A percentile compares a stretch with the other conserved stretches of the same genome.
Evolutionary conservation across 2,888 invertebrate species (phyloP).

Genomic region (Melanotus villosus): DNA sequence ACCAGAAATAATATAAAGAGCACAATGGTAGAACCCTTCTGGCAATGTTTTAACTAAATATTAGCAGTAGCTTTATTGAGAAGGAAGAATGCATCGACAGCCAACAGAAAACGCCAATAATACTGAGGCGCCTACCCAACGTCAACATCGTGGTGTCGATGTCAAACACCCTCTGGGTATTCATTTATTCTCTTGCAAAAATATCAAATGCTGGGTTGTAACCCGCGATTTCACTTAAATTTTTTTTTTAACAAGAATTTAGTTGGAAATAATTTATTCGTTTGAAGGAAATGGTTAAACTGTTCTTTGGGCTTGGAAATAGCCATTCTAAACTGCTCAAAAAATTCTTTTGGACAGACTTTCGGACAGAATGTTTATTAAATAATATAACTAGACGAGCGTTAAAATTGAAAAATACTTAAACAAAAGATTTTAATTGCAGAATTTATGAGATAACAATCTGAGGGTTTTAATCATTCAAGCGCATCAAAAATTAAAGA

Average conservation of each 20-base stretch:
- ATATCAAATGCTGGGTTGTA: constrained; percentile 1
- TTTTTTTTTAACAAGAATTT: background rate
- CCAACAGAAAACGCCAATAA: constrained; percentile 62
- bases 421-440: no score
- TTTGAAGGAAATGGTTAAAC: no score
- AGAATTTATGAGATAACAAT: no score
- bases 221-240: background rate
- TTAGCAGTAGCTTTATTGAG: constrained; percentile 55
- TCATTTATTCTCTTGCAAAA: constrained; percentile 57
- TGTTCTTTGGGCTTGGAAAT: no score
- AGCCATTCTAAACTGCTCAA: no score
- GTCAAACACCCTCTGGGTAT: constrained; percentile 58
- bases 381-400: no score
- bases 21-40: constrained; percentile 42
- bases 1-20: constrained; percentile 40
- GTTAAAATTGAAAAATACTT: no score
- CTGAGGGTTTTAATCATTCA: no score
- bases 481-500: no score
- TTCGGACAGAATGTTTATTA: no score
- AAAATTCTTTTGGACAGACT: no score
- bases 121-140: constrained; percentile 56
- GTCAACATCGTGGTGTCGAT: constrained; percentile 59
- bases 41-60: constrained; percentile 46
- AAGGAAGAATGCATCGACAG: constrained; percentile 56
- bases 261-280: background rate